A percentile compares a stretch with the other conserved stretches of the same genome.
These are phyloP conservation scores for Leptestheria dahalacensis DNA, from an alignment of 1,140 invertebrate species.

Conservation along the genomic window DNA sequence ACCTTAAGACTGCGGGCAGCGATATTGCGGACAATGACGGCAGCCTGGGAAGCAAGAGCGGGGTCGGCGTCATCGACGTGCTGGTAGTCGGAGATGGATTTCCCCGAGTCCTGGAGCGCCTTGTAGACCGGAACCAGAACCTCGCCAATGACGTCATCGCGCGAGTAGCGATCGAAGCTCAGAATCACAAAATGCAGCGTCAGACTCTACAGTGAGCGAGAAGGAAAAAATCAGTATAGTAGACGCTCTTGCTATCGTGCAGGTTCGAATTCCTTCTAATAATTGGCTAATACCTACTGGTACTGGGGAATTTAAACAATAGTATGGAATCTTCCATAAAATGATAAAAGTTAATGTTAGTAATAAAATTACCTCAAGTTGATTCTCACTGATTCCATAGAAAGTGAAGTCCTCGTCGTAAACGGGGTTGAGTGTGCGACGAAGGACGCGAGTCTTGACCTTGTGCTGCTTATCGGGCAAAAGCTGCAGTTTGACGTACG, in stretches of 20 bases:
- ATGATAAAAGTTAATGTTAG: no score
- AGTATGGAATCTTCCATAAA: not conserved
- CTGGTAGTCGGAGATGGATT: conserved; percentile 19
- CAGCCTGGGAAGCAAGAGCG: conserved; percentile 14
- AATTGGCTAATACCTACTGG: no score
- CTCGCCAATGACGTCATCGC: conserved; percentile 94
- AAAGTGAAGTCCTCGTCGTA: conserved; percentile 96
- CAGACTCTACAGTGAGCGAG: conserved; percentile 42
- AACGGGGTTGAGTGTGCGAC: conserved; percentile 79
- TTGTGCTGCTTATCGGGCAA: conserved; percentile 89
- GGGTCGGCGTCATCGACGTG: conserved; percentile 23
- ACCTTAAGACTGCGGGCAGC: conserved; percentile 73
- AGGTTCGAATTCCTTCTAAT: no score
- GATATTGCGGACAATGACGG: conserved; percentile 55
- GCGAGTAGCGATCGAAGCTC: conserved; percentile 91
- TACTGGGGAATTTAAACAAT: not conserved
- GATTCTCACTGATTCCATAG: conserved; percentile 72
- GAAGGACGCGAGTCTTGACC: conserved; percentile 81
- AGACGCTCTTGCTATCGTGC: no score
- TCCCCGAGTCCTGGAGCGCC: conserved; percentile 57
- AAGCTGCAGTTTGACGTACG: conserved; percentile 86
- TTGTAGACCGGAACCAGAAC: conserved; percentile 61
- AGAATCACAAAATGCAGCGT: conserved; percentile 86
- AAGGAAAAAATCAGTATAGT: not conserved
- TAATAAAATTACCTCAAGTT: conserved; percentile 47